Base-by-base conservation (phyloP, 2,888 invertebrate species). In the Heteromyza rotundicornis region DNA sequence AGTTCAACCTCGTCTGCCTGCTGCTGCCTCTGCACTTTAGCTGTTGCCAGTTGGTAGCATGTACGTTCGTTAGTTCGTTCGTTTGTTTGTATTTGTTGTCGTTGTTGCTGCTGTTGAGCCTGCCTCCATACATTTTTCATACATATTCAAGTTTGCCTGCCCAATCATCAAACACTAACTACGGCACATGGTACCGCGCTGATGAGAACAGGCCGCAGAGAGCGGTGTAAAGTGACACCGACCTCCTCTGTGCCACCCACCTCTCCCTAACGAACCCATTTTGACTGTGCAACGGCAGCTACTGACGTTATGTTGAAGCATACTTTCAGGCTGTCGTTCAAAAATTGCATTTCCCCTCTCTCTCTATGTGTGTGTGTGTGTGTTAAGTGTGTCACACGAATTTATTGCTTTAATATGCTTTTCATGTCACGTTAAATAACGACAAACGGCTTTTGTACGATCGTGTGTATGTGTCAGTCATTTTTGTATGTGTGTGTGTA, bases 401-500 rank as follows among this genome's bases (percentile, higher is more conserved):
- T 32, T 32, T 32, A 32, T 32, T 32, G 32, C 32, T 12, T 32
- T 32, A 32, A 32, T 32, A 32, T 32, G 32, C 5, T 32, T 32
- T 32, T 32, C 32, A 32, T 32, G 32, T 32, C 32, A 32, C 32
- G 32, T 32, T 32, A 32, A 32, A 8, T n/a, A n/a, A n/a, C 32
- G 32, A 32, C 47, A n/a, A n/a, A n/a, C 8, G n/a, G 47, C 16
- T 10, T 47, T 5, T 47, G 47, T 10, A n/a, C 19, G 47, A 47
- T 5, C 5, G 47, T 47, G 47, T 47, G 47, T 47, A n/a, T 10
- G 47, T 47, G 47, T 47, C 8, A 10, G 47, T 47, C 8, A 16
- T n/a, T n/a, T n/a, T n/a, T n/a, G 47, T 47, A n/a, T 47, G 47
- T 47, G n/a, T 47, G 47, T 47, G 47, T 47, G 7, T 47, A 17